Evolutionary conservation across 2,113 vertebrate species (phyloP).

Genomic region (Equus quagga): DNA sequence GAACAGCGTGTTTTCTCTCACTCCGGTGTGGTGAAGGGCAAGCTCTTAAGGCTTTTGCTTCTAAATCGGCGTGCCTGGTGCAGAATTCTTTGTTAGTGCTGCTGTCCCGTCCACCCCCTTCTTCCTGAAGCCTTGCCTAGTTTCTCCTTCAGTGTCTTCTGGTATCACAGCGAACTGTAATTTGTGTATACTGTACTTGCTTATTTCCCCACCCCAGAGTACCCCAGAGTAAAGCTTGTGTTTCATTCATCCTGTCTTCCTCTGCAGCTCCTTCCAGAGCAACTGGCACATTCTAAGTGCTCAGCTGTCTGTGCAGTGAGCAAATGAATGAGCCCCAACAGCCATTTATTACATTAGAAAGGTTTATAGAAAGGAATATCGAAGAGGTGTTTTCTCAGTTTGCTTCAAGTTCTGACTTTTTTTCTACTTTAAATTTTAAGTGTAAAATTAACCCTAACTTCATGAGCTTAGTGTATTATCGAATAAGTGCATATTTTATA

Average conservation of each 20-base stretch:
- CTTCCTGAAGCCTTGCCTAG: neutral
- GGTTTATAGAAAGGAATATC: neutral
- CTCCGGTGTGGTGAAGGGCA: neutral
- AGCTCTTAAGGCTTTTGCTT: neutral
- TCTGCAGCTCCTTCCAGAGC: neutral
- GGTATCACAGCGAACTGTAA: too few species aligned
- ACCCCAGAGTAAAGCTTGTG: neutral
- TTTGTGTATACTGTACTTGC: neutral
- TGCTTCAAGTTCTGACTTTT: neutral
- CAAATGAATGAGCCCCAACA: neutral
- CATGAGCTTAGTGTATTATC: neutral
- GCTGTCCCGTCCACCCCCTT: neutral
- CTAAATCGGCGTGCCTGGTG: neutral
- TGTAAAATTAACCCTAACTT: neutral
- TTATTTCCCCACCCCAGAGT: neutral
- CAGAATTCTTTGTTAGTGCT: neutral
- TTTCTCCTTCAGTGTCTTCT: neutral
- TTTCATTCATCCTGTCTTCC: neutral
- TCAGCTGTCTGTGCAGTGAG: neutral
- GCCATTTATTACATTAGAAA: neutral
- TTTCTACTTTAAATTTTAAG: conserved; percentile 41
- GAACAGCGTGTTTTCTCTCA: neutral
- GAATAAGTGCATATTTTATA: conserved; percentile 24
- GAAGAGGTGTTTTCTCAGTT: neutral
- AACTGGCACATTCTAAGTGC: neutral